Evolutionary conservation across 2,797 vertebrate species (phyloP), one percentile per base, ranked within the genome.

Genomic region (Anas bernieri): DNA sequence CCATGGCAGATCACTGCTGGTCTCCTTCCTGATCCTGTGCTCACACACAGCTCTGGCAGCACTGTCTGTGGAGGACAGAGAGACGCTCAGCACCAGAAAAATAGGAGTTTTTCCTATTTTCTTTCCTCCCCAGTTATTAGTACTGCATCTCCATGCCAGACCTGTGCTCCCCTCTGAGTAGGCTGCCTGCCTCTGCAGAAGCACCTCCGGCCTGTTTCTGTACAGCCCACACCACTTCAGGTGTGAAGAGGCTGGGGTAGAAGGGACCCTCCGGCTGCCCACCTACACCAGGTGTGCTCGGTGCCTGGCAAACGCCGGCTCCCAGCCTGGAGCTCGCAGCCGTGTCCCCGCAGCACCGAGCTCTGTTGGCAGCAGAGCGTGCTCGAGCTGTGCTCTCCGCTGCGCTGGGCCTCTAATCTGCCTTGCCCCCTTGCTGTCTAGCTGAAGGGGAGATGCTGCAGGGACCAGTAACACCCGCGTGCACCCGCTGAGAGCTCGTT

Each of bases 71-170:
- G 12, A 9, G 28, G 31, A 5, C 4, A 35, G 17, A 12, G 67
- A 43, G 23, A 10, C 0, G 3, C 5, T 12, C 11, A 1, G 0
- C 13, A 3, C 10, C 26, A 7, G 5, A 43, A 54, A 43, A 18
- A 37, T 13, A 0, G 9, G 20, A 31, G 35, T 22, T 43, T 28
- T 5, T 25, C 26, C 25, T 33, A 5, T 7, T 73, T 35, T 39
- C 43, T 39, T 18, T 7, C 31, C 50, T 17, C 1, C 1, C 0
- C 17, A 30, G 12, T 0, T 5, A 12, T 14, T 16, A 14, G 11
- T 2, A 12, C 11, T 3, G 22, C 12, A 5, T 43, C 54, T 23
- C 59, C 48, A 55, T 43, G 4, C 26, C 48, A 37, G 25, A 25
- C 22, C 73, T 6, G 20, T 33, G 4, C 21, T 63, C 61, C 55